Evolutionary conservation across 2,888 invertebrate species (phyloP).

Genomic region (Philereme vetulata): DNA sequence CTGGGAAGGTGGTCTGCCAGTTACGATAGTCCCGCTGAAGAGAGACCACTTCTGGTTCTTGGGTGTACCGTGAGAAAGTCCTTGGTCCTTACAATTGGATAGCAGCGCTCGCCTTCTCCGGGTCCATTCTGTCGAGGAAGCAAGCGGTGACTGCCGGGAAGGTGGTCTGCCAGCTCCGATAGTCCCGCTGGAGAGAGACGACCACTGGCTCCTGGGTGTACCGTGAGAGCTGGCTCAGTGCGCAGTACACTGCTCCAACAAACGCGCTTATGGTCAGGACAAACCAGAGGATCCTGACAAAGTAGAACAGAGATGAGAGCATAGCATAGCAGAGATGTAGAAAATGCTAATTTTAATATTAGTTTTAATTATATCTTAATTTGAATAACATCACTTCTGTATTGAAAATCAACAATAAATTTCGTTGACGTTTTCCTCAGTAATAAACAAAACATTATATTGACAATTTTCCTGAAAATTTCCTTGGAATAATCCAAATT

Average conservation of each 20-base stretch:
- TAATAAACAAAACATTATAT: too few relatives aligned
- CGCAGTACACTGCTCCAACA: conserved; percentile 69
- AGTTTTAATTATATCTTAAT: too few relatives aligned
- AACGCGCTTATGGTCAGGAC: conserved; percentile 61
- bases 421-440: too few relatives aligned
- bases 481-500: too few relatives aligned
- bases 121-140: conserved; percentile 63
- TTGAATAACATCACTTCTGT: too few relatives aligned
- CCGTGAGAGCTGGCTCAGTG: conserved; percentile 64
- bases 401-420: too few relatives aligned
- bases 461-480: too few relatives aligned
- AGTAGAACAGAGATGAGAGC: background rate
- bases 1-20: conserved; percentile 76
- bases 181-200: conserved; percentile 74
- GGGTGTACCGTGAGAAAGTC: conserved; percentile 59
- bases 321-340: too few relatives aligned
- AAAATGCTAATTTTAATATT: too few relatives aligned
- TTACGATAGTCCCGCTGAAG: conserved; percentile 71
- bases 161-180: conserved; percentile 70
- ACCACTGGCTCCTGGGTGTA: conserved; percentile 75
- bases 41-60: conserved; percentile 76
- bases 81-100: conserved; percentile 52
- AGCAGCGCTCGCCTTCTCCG: conserved; percentile 55
- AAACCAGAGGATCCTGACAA: conserved; percentile 64
- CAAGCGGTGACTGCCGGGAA: conserved; percentile 79